Conservation (phyloP, 2,113 vertebrate species). For the Nothobranchius furzeri region DNA sequence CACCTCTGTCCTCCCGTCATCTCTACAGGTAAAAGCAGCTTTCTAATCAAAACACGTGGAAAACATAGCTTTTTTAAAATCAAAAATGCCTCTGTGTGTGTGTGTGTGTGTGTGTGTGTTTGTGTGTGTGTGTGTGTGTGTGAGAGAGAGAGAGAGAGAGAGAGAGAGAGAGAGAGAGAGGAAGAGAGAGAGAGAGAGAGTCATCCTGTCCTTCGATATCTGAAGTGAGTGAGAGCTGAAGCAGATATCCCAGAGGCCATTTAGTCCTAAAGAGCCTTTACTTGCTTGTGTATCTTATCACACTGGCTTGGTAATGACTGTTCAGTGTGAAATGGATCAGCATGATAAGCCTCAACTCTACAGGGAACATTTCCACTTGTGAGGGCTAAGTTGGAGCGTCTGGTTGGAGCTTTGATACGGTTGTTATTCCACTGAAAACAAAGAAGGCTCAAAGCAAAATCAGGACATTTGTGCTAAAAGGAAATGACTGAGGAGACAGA, state of each 20-base stretch:
- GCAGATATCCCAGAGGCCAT: slow-evolving; percentile 16
- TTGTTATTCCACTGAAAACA: slow-evolving; percentile 55
- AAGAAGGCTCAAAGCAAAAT: slow-evolving; percentile 19
- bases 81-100: neutral
- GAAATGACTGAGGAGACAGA: slow-evolving; percentile 11
- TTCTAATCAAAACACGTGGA: slow-evolving; percentile 10
- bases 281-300: slow-evolving; percentile 51
- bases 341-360: slow-evolving; percentile 50
- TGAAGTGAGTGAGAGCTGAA: slow-evolving; percentile 17
- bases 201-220: slow-evolving; percentile 1
- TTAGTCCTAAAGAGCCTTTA: slow-evolving; percentile 42
- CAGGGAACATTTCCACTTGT: slow-evolving; percentile 62
- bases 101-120: neutral
- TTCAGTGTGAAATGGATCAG: slow-evolving; percentile 64
- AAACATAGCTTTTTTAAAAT: neutral
- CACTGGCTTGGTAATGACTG: slow-evolving; percentile 56
- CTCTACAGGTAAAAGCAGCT: slow-evolving; percentile 10
- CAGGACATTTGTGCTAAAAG: slow-evolving; percentile 46
- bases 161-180: too few relatives aligned
- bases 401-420: slow-evolving; percentile 44
- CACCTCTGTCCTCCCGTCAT: slow-evolving; percentile 36
- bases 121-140: neutral
- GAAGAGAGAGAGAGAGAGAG: too few relatives aligned
- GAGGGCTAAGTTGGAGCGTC: slow-evolving; percentile 51
- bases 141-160: too few relatives aligned